Evolutionary conservation across 2,888 invertebrate species (phyloP).

Genomic region (Rhogogaster chlorosoma): DNA sequence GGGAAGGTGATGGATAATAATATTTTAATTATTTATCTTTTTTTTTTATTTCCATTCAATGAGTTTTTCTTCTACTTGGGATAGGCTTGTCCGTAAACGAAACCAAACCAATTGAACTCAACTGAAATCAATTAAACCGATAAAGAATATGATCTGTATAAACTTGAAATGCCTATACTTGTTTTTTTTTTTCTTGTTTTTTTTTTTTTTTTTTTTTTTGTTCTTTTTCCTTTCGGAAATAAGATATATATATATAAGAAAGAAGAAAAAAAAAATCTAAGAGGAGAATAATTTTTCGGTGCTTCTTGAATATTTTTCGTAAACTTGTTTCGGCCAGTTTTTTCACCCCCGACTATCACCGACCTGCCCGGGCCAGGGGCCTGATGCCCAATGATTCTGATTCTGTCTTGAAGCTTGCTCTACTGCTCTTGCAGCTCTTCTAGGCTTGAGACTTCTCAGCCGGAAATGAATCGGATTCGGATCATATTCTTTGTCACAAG

Average conservation of each 20-base stretch:
- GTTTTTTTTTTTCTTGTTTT: constrained; percentile 60
- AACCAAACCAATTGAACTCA: constrained; percentile 39
- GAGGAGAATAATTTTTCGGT: constrained; percentile 60
- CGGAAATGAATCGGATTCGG: constrained; percentile 74
- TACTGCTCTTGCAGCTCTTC: constrained; percentile 68
- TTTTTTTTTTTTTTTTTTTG: constrained; percentile 64
- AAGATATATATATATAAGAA: constrained; percentile 64
- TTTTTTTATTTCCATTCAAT: constrained; percentile 47
- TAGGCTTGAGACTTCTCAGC: constrained; percentile 72
- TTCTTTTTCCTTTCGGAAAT: constrained; percentile 53
- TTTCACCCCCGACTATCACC: constrained; percentile 65
- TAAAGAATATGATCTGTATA: constrained; percentile 76
- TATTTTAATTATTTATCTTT: constrained; percentile 57
- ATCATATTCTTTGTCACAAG: constrained; percentile 78
- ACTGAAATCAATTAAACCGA: constrained; percentile 65
- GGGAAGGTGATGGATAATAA: constrained; percentile 59
- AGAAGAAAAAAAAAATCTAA: constrained; percentile 33
- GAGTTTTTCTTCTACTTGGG: constrained; percentile 45
- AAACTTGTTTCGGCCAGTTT: constrained; percentile 59
- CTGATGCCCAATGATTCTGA: constrained; percentile 68
- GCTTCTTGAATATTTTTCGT: constrained; percentile 67
- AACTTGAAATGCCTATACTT: constrained; percentile 69
- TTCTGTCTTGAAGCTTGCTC: constrained; percentile 72
- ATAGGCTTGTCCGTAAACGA: constrained; percentile 34
- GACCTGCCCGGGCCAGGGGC: constrained; percentile 69